phyloP scores from a whole-genome alignment of 2,113 vertebrate species.

The Epinephelus moara region DNA sequence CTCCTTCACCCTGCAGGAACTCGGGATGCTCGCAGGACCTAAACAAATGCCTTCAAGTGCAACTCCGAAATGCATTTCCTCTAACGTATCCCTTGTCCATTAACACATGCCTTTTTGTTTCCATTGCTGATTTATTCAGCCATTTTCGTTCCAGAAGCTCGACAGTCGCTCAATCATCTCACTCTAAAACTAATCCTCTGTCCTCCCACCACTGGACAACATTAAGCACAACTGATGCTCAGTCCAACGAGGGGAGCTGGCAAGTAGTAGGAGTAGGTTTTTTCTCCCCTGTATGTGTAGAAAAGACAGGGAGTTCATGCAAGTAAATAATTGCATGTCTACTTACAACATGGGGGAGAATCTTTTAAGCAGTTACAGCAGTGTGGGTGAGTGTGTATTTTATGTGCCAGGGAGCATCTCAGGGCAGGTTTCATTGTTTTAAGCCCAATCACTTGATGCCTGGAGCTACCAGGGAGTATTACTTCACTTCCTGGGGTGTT shows the following conservation, averaged over 20 bases:
- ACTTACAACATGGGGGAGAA: constrained; percentile 49
- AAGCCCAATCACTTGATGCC: constrained; percentile 58
- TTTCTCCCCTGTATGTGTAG: constrained; percentile 19
- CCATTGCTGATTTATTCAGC: constrained; percentile 80
- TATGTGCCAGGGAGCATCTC: constrained; percentile 58
- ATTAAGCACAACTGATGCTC: constrained; percentile 49
- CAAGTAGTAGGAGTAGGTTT: constrained; percentile 24
- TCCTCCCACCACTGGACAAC: constrained; percentile 59
- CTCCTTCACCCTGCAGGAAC: constrained; percentile 17
- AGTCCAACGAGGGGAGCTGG: constrained; percentile 31
- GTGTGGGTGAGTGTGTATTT: constrained; percentile 43
- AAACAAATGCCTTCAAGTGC: constrained; percentile 42
- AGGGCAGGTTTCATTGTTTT: constrained; percentile 64
- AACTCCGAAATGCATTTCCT: constrained; percentile 58
- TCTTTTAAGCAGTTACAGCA: constrained; percentile 54
- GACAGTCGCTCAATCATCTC: constrained; percentile 67
- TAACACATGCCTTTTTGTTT: constrained; percentile 75
- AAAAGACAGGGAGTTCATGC: constrained; percentile 54
- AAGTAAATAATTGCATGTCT: constrained; percentile 62
- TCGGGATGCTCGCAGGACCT: constrained; percentile 31
- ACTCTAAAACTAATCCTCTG: constrained; percentile 76
- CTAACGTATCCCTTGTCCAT: constrained; percentile 69
- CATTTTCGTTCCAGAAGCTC: constrained; percentile 62
- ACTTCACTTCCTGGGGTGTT: constrained; percentile 66
- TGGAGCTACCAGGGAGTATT: constrained; percentile 62